Base-by-base conservation (phyloP, 2,888 invertebrate species). In the Chelonus formosanus region DNA sequence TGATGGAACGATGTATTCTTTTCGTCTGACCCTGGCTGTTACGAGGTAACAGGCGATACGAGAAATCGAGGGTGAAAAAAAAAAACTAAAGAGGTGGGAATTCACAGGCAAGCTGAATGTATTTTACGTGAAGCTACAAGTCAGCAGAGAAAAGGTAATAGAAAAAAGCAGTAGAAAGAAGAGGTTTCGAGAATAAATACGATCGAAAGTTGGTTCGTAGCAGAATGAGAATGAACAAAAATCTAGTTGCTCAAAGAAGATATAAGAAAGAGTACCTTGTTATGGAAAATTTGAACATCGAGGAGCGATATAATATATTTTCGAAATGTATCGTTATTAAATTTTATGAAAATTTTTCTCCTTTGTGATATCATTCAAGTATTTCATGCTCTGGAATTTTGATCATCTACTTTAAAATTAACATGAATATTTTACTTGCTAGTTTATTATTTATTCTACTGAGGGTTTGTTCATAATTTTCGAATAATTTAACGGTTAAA, bases 1-100 rank as follows among this genome's bases (percentile, higher is more conserved):
- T 69, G 68, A 71, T 68, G 68, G 68, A 71, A 61, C 68, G 68
- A 63, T 67, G 68, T 60, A 67, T 64, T 68, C 61, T 57, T 61
- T 67, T 53, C n/a, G 57, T 59, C 43, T 10, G 8, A 32, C 53
- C 45, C 35, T 50, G 20, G 47, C 50, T 63, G 32, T 44, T 48
- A 45, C 55, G 57, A 56, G 20, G 62, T 56, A 50, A 47, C 40
- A 65, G 47, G 36, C 61, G 62, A 58, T 61, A 34, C 67, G 43
- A 55, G 55, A 50, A 56, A 63, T 55, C 45, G 44, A 55, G 67
- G 52, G n/a, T n/a, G 45, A 60, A 52, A 45, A 57, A 50, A 54
- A 52, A 55, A 59, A 40, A 40, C 40, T 6, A 40, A 50, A 53
- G 61, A 63, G 31, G 55, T 67, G 58, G 55, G 43, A 55, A 56